These are phyloP conservation scores for Hartigia nigra DNA, from an alignment of 2,888 invertebrate genomes.

Conservation along the genomic window DNA sequence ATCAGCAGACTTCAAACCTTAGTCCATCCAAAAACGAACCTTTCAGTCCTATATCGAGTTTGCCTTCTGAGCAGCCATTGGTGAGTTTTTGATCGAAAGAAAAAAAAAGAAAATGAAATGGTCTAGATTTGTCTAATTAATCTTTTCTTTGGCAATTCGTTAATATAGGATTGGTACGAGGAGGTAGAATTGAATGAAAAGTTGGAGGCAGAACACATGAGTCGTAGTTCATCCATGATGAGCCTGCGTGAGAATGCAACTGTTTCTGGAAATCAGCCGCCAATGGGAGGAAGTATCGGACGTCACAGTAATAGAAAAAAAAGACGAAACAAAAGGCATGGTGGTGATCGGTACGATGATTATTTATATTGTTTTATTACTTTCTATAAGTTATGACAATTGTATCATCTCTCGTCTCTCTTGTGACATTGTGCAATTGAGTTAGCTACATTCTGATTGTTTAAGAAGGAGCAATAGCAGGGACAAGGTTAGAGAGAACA, in stretches of 20 bases:
- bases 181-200: conserved; percentile 70
- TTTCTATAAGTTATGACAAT: not conserved
- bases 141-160: conserved; percentile 9
- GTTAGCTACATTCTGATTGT: conserved; percentile 2
- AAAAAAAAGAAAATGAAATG: conserved; percentile 27
- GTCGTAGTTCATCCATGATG: conserved; percentile 69
- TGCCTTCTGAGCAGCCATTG: not conserved
- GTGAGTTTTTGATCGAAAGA: not conserved
- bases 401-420: not conserved
- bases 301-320: conserved; percentile 67
- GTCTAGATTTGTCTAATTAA: conserved; percentile 23
- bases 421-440: not conserved
- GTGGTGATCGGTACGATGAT: conserved; percentile 43
- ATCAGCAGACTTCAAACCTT: conserved; percentile 37
- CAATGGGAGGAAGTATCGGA: conserved; percentile 40
- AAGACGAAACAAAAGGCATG: conserved; percentile 34
- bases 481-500: conserved; percentile 55
- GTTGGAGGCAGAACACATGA: conserved; percentile 67
- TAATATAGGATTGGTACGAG: conserved; percentile 71
- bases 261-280: conserved; percentile 38
- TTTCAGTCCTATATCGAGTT: conserved; percentile 33
- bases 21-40: conserved; percentile 49
- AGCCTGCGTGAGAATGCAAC: conserved; percentile 64
- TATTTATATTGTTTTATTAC: not conserved
- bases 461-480: conserved; percentile 55